Conservation (phyloP, 1,140 invertebrate genomes). For the Dermatophagoides farinae region DNA sequence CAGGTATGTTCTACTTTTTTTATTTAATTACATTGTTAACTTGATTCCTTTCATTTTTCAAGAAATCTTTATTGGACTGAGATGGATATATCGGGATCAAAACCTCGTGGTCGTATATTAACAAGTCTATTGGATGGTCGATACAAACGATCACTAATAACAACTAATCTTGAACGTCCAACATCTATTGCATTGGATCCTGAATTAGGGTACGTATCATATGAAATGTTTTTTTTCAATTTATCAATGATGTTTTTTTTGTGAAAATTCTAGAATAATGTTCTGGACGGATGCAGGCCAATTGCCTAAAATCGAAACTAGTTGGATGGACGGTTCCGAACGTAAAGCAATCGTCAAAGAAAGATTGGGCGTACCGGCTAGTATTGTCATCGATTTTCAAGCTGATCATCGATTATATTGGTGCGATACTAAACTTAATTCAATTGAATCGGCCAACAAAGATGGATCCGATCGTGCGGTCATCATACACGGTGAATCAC, state of each 20-base stretch:
- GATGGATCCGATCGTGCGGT: conserved; percentile 54
- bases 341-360: conserved; percentile 54
- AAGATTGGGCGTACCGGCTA: conserved; percentile 54
- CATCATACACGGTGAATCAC: conserved; percentile 18
- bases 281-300: conserved; percentile 69
- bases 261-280: conserved; percentile 41
- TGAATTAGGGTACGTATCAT: conserved; percentile 30
- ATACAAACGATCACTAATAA: conserved; percentile 51
- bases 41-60: conserved; percentile 13
- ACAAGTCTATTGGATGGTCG: conserved; percentile 71
- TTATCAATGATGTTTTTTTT: background rate
- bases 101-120: conserved; percentile 43
- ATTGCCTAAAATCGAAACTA: conserved; percentile 44
- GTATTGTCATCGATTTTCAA: conserved; percentile 62
- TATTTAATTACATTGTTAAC: background rate
- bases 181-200: conserved; percentile 71
- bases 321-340: conserved; percentile 88
- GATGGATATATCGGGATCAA: conserved; percentile 40
- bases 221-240: background rate
- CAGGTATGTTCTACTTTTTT: conserved; percentile 21
- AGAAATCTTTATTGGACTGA: conserved; percentile 89
- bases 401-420: conserved; percentile 77
- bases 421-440: conserved; percentile 81
- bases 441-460: conserved; percentile 64
- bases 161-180: conserved; percentile 46